Evolutionary conservation across 2,888 invertebrate species (phyloP), one percentile per base, ranked within the genome.

Genomic region (Lochmaea crataegi): DNA sequence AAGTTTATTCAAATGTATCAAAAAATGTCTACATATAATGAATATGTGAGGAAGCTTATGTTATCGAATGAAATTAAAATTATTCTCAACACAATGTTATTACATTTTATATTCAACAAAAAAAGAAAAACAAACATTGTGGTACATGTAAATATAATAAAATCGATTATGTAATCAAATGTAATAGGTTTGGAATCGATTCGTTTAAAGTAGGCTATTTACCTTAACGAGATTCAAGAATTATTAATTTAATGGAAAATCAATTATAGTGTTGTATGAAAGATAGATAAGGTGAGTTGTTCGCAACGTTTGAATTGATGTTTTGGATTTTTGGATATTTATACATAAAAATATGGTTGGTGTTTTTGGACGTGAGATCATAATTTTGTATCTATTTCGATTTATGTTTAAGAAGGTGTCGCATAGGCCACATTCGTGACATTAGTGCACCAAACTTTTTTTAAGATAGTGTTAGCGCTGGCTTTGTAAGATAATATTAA

Each of bases 101-200:
- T 45, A 48, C 6, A 48, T n/a, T 48, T 48, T 48, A 5, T 48
- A n/a, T 57, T 26, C 57, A 11, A 18, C 57, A 57, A 12, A 26
- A 11, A 1, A 22, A 18, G 22, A 2, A 26, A 57, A 22, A 57
- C 14, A 57, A 57, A 57, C 26, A 57, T 14, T 14, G 48, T 32
- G 58, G 14, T 61, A 32, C 1, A 12, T 64, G 45, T 38, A 18
- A 45, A 45, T 26, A 45, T 26, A 11, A 45, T 66, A 32, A 38
- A 66, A 66, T 66, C 65, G 42, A 48, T 53, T 53, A 56, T 56
- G 14, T 53, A 41, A 53, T 53, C 51, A 66, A 66, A 66, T 56
- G 16, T 65, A 66, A 64, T 48, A 64, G 38, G 53, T 56, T 26
- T 66, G 14, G 6, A 9, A 66, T 66, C 66, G 57, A 26, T 26